Conservation (phyloP, 2,888 invertebrate genomes). For the Alitta virens region DNA sequence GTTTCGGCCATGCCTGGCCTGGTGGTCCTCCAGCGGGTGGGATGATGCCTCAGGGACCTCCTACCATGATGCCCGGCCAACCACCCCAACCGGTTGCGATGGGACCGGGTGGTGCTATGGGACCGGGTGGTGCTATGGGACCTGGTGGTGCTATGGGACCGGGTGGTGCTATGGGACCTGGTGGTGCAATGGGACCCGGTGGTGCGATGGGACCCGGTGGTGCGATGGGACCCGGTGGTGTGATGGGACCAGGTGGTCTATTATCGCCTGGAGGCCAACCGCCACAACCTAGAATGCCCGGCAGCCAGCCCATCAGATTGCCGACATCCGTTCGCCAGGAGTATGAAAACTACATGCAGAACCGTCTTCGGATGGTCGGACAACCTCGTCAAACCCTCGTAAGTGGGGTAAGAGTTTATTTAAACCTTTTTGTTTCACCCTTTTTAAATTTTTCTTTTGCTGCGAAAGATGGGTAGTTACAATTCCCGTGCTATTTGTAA, state of each 20-base stretch:
- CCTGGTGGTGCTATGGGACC: conserved; percentile 28
- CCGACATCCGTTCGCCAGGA: conserved; percentile 45
- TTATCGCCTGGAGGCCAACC: conserved; percentile 26
- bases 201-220: conserved; percentile 23
- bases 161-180: conserved; percentile 30
- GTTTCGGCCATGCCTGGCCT: conserved; percentile 21
- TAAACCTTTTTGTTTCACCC: neutral
- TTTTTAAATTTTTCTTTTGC: too few relatives aligned
- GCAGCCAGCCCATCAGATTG: conserved; percentile 35
- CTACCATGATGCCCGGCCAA: conserved; percentile 22
- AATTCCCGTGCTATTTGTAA: too few relatives aligned
- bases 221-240: conserved; percentile 50
- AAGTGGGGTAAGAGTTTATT: conserved; percentile 3
- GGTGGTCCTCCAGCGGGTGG: conserved; percentile 22
- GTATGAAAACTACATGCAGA: conserved; percentile 54
- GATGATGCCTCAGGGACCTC: conserved; percentile 46
- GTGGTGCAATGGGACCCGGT: conserved; percentile 31
- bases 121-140: conserved; percentile 20
- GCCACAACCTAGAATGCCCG: conserved; percentile 33
- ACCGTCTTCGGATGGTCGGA: conserved; percentile 35
- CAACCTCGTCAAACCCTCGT: conserved; percentile 11
- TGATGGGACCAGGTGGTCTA: conserved; percentile 26
- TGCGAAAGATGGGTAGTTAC: too few relatives aligned
- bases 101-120: conserved; percentile 16
- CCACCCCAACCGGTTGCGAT: conserved; percentile 19